Conservation (phyloP, 2,888 invertebrate genomes). For the Rotaria macrura region DNA sequence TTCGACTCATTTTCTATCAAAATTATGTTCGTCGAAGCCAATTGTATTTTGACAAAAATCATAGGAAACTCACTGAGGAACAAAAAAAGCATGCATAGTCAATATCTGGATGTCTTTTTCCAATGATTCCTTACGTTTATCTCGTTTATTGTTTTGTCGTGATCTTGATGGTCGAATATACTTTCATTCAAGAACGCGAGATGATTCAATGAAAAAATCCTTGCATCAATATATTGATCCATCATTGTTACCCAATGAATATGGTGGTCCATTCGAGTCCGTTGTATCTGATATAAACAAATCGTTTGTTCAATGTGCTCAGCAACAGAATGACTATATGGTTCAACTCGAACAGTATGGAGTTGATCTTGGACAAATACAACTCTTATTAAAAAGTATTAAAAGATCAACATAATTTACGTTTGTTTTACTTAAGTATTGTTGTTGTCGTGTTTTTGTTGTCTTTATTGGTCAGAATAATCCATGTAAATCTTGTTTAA, state of each 20-base stretch:
- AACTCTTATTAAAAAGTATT: background rate
- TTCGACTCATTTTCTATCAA: too few relatives aligned
- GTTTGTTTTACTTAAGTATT: too few relatives aligned
- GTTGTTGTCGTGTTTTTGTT: too few relatives aligned
- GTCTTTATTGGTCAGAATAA: too few relatives aligned
- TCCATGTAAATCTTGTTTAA: too few relatives aligned
- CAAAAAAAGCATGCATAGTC: too few relatives aligned
- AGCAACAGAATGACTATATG: background rate
- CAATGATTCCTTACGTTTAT: background rate
- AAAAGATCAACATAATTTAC: background rate
- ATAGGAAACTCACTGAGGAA: too few relatives aligned
- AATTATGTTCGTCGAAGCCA: too few relatives aligned
- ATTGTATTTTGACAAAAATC: too few relatives aligned
- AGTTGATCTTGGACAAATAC: background rate
- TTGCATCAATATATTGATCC: background rate
- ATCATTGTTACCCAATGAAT: background rate
- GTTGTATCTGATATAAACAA: background rate
- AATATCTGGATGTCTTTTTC: too few relatives aligned
- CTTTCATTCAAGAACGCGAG: background rate
- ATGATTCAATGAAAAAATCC: background rate
- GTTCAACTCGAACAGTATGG: background rate
- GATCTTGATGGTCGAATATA: background rate
- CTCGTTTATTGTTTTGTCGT: background rate
- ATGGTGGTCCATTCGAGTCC: background rate
- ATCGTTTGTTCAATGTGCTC: background rate